Evolutionary conservation across 2,113 vertebrate genomes (phyloP).

Genomic region (Vulpes vulpes): DNA sequence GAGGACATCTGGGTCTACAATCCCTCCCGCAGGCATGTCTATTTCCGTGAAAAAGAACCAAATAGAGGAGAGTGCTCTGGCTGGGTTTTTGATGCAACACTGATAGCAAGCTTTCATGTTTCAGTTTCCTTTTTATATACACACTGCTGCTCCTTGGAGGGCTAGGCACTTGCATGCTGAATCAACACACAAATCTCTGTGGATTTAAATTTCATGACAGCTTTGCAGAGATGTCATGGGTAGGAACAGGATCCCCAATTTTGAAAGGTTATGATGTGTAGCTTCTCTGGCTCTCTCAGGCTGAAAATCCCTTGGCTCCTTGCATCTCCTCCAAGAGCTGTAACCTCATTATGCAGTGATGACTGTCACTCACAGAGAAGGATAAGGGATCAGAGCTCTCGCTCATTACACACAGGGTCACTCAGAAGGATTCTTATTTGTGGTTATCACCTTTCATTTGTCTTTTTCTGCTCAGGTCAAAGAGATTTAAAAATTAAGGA

Average conservation of each 20-base stretch:
- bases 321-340: background rate
- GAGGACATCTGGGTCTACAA: background rate
- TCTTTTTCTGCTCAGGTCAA: constrained; percentile 67
- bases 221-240: background rate
- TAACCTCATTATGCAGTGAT: background rate
- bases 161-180: background rate
- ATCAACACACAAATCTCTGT: background rate
- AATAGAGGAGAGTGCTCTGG: background rate
- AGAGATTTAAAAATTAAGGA: constrained; percentile 60
- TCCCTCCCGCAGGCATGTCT: background rate
- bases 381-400: background rate
- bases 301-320: background rate
- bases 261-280: background rate
- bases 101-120: constrained; percentile 6
- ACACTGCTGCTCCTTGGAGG: background rate
- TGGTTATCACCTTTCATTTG: constrained; percentile 73
- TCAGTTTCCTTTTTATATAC: background rate
- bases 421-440: constrained; percentile 50
- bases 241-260: background rate
- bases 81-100: background rate
- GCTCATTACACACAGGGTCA: constrained; percentile 60
- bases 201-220: constrained; percentile 43
- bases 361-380: constrained; percentile 69
- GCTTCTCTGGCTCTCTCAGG: constrained; percentile 12
- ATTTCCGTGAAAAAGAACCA: background rate